These are phyloP conservation scores for Phymastichus coffea DNA, from an alignment of 1,140 invertebrate genomes.

Conservation along the genomic window DNA sequence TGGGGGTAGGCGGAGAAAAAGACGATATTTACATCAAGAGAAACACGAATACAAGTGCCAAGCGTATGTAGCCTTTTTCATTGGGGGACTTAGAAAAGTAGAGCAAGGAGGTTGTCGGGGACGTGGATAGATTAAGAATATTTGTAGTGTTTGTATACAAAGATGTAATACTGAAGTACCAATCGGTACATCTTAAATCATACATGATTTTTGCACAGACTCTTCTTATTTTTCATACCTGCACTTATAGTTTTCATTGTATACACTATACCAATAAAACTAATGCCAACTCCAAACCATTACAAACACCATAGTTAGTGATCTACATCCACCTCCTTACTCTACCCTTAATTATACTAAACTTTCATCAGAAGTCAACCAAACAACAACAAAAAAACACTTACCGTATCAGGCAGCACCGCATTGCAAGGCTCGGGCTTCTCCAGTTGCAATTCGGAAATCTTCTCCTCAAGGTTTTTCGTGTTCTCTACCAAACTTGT, in stretches of 20 bases:
- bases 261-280: background rate
- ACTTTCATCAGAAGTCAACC: background rate
- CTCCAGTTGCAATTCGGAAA: background rate
- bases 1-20: slow-evolving; percentile 28
- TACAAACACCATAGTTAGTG: background rate
- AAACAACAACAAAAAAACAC: slow-evolving; percentile 1
- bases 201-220: too few relatives aligned
- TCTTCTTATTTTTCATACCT: too few relatives aligned
- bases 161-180: too few relatives aligned
- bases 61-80: background rate
- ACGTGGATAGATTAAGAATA: too few relatives aligned
- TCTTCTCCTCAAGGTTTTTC: slow-evolving; percentile 36
- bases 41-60: background rate
- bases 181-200: too few relatives aligned
- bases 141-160: too few relatives aligned
- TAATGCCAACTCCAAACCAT: background rate
- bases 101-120: too few relatives aligned
- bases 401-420: slow-evolving; percentile 47
- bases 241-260: too few relatives aligned
- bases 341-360: too few relatives aligned
- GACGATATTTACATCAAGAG: slow-evolving; percentile 4
- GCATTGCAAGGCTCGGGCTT: slow-evolving; percentile 24
- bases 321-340: background rate
- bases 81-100: too few relatives aligned
- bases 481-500: background rate